Percentiles rank a stretch among this genome's conserved stretches.
Evolutionary conservation across 2,888 invertebrate species (phyloP).

Genomic region (Frankliniella fusca): DNA sequence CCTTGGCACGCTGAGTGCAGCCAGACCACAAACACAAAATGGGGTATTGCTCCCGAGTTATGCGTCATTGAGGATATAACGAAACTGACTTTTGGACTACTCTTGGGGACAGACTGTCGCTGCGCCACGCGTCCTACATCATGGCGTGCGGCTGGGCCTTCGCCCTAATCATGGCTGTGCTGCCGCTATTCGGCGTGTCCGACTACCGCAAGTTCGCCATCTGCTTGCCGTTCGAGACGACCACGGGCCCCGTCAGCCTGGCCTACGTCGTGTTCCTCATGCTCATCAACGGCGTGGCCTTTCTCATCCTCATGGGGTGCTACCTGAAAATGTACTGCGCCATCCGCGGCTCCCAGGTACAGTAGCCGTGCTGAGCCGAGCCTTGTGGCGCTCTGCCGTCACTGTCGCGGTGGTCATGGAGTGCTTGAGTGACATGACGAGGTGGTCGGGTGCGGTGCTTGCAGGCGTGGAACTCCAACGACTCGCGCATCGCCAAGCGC

Average conservation of each 20-base stretch:
- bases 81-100: no score
- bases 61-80: no score
- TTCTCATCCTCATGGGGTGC: slow-evolving; percentile 90
- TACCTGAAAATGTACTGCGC: slow-evolving; percentile 97
- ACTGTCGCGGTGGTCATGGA: no score
- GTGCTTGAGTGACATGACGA: no score
- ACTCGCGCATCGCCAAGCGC: slow-evolving; percentile 90
- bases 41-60: background rate
- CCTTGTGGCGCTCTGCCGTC: no score
- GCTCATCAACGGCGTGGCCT: slow-evolving; percentile 88
- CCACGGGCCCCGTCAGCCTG: slow-evolving; percentile 67
- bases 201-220: slow-evolving; percentile 96
- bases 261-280: slow-evolving; percentile 88
- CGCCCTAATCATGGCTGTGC: slow-evolving; percentile 75
- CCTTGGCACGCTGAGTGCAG: no score
- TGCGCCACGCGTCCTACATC: slow-evolving; percentile 85
- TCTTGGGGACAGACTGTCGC: slow-evolving; percentile 59
- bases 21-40: no score
- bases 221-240: slow-evolving; percentile 92
- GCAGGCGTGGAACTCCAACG: slow-evolving; percentile 96
- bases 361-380: no score
- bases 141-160: slow-evolving; percentile 93
- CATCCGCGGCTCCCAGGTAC: slow-evolving; percentile 72
- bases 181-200: slow-evolving; percentile 87
- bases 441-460: no score